phyloP scores from a whole-genome alignment of 2,113 vertebrate species.

The Colinus virginianus region DNA sequence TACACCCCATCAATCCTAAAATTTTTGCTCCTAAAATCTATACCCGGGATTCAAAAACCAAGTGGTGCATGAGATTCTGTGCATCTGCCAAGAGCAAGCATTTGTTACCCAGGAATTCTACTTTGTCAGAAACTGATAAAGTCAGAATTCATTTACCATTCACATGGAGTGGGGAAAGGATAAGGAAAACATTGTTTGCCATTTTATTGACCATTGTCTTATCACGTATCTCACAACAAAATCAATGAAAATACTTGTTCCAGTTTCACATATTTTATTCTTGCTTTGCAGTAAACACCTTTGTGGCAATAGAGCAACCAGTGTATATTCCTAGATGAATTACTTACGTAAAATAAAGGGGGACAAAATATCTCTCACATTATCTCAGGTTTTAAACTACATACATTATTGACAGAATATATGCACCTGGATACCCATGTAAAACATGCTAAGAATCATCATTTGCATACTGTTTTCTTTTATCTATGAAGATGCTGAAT shows the following conservation, averaged over 20 bases:
- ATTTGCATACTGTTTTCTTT: neutral
- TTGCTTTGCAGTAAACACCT: neutral
- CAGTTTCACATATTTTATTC: neutral
- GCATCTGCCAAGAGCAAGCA: neutral
- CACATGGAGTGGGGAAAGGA: neutral
- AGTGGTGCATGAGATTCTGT: neutral
- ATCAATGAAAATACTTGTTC: neutral
- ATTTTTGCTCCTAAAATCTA: neutral
- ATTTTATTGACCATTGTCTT: neutral
- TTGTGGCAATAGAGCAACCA: neutral
- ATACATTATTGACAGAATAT: neutral
- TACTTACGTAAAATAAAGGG: neutral
- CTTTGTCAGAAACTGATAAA: neutral
- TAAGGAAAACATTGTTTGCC: neutral
- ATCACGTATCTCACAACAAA: neutral
- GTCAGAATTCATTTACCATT: neutral
- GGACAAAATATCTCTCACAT: neutral
- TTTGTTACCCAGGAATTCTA: neutral
- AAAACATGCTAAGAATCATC: neutral
- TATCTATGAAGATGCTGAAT: neutral
- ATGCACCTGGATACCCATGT: neutral
- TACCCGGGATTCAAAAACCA: neutral
- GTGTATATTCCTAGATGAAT: neutral
- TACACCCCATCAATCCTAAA: neutral
- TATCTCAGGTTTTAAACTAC: neutral